phyloP scores from a whole-genome alignment of 2,888 invertebrate genomes.

The Drosophila mulleri region DNA sequence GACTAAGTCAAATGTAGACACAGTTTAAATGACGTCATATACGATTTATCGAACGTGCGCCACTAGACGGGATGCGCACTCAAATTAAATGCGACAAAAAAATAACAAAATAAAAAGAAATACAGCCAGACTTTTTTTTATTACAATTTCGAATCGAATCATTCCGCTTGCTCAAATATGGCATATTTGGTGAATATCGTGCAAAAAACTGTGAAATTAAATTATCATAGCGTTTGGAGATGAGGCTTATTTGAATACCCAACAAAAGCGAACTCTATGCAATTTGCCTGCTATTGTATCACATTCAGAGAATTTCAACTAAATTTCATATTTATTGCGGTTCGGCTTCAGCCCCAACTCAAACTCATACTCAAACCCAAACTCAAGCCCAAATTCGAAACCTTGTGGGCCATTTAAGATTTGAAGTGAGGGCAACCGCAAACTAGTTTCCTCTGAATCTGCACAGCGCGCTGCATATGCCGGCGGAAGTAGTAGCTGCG shows the following conservation, averaged over 20 bases:
- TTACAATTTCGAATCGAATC: slow-evolving; percentile 11
- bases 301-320: slow-evolving; percentile 35
- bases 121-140: not conserved
- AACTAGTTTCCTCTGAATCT: slow-evolving; percentile 47
- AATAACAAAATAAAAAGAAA: too few species aligned
- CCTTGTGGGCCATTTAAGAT: slow-evolving; percentile 46
- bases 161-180: slow-evolving; percentile 14
- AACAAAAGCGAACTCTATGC: slow-evolving; percentile 21
- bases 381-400: slow-evolving; percentile 17
- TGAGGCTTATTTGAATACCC: slow-evolving; percentile 8
- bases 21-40: not conserved
- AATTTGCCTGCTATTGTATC: slow-evolving; percentile 47
- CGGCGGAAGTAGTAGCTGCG: slow-evolving; percentile 25
- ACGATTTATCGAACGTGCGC: not conserved
- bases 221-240: slow-evolving; percentile 45
- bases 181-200: slow-evolving; percentile 5
- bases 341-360: slow-evolving; percentile 12
- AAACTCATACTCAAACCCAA: not conserved
- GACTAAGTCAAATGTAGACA: not conserved
- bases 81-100: not conserved
- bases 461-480: slow-evolving; percentile 21
- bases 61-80: not conserved
- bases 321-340: slow-evolving; percentile 68
- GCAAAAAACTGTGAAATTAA: slow-evolving; percentile 38
- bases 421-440: slow-evolving; percentile 55